phyloP scores from a whole-genome alignment of 2,797 vertebrate species.

The Halcyon smyrnensis region DNA sequence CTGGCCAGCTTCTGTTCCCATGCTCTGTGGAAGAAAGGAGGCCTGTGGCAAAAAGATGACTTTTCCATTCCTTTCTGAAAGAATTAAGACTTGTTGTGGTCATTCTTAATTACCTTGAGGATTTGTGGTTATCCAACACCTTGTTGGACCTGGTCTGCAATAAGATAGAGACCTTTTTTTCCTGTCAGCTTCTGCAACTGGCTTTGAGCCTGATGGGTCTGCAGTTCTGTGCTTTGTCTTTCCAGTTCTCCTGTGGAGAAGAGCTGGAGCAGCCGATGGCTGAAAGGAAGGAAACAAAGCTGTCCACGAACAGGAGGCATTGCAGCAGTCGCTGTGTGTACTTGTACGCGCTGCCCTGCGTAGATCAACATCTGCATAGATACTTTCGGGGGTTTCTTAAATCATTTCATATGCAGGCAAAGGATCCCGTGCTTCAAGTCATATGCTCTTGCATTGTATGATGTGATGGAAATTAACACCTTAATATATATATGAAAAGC shows the following conservation, averaged over 20 bases:
- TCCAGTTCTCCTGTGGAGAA: not conserved
- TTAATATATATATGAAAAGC: conserved; percentile 61
- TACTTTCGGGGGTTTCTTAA: not conserved
- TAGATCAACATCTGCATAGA: not conserved
- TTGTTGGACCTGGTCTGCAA: accelerated
- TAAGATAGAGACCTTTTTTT: not conserved
- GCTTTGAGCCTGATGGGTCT: not conserved
- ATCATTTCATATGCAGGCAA: conserved; percentile 9
- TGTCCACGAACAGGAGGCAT: not conserved
- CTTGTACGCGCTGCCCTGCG: accelerated
- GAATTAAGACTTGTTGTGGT: not conserved
- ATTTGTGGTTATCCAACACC: not conserved
- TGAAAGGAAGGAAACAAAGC: not conserved
- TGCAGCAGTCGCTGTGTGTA: not conserved
- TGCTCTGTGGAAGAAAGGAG: not conserved
- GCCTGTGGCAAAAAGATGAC: not conserved
- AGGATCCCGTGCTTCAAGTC: not conserved
- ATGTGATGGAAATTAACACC: conserved; percentile 81
- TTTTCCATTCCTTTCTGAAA: not conserved
- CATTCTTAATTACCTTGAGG: not conserved
- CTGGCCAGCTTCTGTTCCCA: not conserved
- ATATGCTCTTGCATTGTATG: conserved; percentile 49
- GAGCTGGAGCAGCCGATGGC: not conserved
- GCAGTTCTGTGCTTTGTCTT: not conserved
- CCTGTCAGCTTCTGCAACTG: not conserved